These are phyloP conservation scores for Cantharis flavilabris DNA, from an alignment of 2,888 invertebrate species.

Conservation along the genomic window DNA sequence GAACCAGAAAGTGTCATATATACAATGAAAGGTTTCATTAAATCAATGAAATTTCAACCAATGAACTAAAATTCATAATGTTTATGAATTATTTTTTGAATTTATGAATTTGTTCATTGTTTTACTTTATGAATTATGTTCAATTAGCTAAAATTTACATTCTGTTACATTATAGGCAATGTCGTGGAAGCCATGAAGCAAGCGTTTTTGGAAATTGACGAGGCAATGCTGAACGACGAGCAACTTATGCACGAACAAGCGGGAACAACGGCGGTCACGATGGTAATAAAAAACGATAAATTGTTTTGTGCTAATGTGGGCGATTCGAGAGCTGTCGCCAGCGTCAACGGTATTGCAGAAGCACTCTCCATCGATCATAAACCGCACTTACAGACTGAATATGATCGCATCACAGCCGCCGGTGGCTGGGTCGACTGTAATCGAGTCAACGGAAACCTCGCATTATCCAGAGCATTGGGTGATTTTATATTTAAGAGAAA, in stretches of 20 bases:
- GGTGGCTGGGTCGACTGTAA: constrained; percentile 98
- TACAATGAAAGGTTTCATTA: too few relatives aligned
- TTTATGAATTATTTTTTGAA: too few relatives aligned
- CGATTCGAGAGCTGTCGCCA: constrained; percentile 93
- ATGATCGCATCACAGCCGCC: constrained; percentile 86
- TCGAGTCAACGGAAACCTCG: constrained; percentile 97
- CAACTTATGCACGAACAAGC: constrained; percentile 89
- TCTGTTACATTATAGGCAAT: constrained; percentile 50
- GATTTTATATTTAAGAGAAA: constrained; percentile 97
- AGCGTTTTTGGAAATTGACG: constrained; percentile 84
- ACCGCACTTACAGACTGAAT: constrained; percentile 86
- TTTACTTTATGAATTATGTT: too few relatives aligned
- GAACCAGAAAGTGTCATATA: too few relatives aligned
- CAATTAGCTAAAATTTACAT: too few relatives aligned
- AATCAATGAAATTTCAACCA: too few relatives aligned
- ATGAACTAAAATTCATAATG: too few relatives aligned
- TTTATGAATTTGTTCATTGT: too few relatives aligned
- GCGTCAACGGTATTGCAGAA: constrained; percentile 78
- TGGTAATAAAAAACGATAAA: constrained; percentile 80
- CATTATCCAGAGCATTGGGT: constrained; percentile 93
- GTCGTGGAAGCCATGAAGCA: constrained; percentile 84
- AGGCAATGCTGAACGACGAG: constrained; percentile 89
- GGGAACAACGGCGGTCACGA: constrained; percentile 91
- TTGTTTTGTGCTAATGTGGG: constrained; percentile 97
- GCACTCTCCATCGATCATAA: constrained; percentile 92